Evolutionary conservation across 1,140 invertebrate genomes (phyloP), one percentile per base, ranked within the genome.

Genomic region (Zelostemma sp.): DNA sequence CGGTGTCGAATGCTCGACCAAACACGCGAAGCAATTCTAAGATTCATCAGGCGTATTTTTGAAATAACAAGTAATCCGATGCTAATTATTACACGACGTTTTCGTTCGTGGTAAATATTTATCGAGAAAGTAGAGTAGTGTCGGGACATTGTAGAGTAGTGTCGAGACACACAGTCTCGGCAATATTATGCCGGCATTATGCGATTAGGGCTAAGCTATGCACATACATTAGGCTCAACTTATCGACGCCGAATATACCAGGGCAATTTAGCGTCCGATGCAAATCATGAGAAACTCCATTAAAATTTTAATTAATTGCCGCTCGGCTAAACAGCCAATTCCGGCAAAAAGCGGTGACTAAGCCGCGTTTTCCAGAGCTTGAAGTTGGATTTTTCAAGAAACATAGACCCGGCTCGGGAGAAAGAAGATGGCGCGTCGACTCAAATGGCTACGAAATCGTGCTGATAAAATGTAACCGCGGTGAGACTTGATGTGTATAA

Each of bases 361-460:
- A 48, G 54, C 55, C n/a, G n/a, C 57, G 51, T 46, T 43, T 60
- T 12, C 40, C 47, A 48, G 40, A 48, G 54, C 41, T 25, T 35
- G 51, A 59, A 59, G n/a, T n/a, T n/a, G n/a, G n/a, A n/a, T n/a
- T n/a, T n/a, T n/a, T n/a, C n/a, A n/a, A n/a, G n/a, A n/a, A n/a
- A n/a, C n/a, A n/a, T n/a, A n/a, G n/a, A n/a, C n/a, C n/a, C n/a
- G n/a, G n/a, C n/a, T n/a, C n/a, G n/a, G n/a, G n/a, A 21, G 47
- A 53, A 46, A 45, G 57, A 80, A 80, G 76, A 80, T 80, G 79
- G 79, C 79, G 79, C 60, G 73, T 63, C 43, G 35, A 68, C 46
- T 68, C 66, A 78, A 81, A 80, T 80, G 80, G 78, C 76, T 73
- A 66, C 71, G 70, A 72, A 53, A 70, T 19, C 50, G 49, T 55